Evolutionary conservation across 2,888 invertebrate species (phyloP).

Genomic region (Leptura quadrifasciata): DNA sequence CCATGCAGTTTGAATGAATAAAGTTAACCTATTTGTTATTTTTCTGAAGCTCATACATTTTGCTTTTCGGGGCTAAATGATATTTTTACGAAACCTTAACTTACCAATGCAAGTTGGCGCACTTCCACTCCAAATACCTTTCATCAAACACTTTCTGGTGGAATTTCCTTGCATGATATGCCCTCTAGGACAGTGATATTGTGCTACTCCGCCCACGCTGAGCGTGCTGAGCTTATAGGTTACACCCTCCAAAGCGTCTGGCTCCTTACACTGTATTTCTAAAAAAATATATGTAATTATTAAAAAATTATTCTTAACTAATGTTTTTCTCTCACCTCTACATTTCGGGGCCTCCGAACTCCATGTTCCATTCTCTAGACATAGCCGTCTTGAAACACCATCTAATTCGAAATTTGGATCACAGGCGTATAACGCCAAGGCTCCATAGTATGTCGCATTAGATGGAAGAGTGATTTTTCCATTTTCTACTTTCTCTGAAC

Average conservation of each 20-base stretch:
- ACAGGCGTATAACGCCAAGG: slow-evolving; percentile 90
- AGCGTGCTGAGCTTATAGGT: slow-evolving; percentile 79
- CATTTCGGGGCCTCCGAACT: slow-evolving; percentile 89
- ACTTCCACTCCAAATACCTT: slow-evolving; percentile 88
- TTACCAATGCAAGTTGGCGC: slow-evolving; percentile 88
- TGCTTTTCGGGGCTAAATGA: no score
- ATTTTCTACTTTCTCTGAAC: slow-evolving; percentile 82
- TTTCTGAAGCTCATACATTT: no score
- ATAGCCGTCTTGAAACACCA: slow-evolving; percentile 88
- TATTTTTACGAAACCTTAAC: slow-evolving; percentile 58
- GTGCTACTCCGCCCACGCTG: slow-evolving; percentile 87
- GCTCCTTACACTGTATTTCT: slow-evolving; percentile 88
- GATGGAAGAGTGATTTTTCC: slow-evolving; percentile 88
- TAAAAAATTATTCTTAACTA: slow-evolving; percentile 24
- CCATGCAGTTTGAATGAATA: no score
- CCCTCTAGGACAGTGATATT: slow-evolving; percentile 89
- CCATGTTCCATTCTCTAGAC: slow-evolving; percentile 94
- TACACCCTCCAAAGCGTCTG: slow-evolving; percentile 78
- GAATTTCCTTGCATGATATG: slow-evolving; percentile 87
- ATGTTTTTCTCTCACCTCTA: slow-evolving; percentile 77
- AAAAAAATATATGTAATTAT: slow-evolving; percentile 54
- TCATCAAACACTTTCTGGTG: slow-evolving; percentile 84
- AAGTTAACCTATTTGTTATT: no score
- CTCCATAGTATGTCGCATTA: slow-evolving; percentile 92
- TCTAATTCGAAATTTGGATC: slow-evolving; percentile 87